phyloP scores from a whole-genome alignment of 2,113 vertebrate species.

The Pelecanus crispus region DNA sequence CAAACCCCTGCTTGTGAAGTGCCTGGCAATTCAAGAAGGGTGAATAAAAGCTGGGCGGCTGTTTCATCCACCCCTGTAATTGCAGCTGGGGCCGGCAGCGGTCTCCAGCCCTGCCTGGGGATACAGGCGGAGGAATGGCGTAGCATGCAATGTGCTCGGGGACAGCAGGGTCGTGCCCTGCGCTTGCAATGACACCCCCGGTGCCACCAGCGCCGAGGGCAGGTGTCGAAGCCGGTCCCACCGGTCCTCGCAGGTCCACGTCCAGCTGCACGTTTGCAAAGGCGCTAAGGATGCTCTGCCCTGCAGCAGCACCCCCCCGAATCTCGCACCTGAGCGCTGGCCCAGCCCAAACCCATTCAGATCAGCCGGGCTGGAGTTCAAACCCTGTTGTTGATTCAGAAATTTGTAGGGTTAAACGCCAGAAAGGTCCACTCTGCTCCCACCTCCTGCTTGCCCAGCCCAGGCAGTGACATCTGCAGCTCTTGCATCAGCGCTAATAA shows the following conservation, averaged over 20 bases:
- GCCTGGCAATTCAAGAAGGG: neutral
- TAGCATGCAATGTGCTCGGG: accelerated
- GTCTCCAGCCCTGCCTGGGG: neutral
- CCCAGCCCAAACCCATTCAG: accelerated
- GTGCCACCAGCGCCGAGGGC: neutral
- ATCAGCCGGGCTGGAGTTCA: neutral
- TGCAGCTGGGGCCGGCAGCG: accelerated
- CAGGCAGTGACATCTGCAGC: neutral
- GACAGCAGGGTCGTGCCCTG: neutral
- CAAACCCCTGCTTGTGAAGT: neutral
- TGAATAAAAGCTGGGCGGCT: neutral
- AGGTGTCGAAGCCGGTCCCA: neutral
- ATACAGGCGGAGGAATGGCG: neutral
- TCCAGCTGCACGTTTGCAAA: neutral
- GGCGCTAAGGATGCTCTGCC: neutral
- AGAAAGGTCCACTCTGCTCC: neutral
- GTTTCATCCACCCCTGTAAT: neutral
- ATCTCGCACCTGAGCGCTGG: accelerated
- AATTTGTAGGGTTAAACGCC: accelerated
- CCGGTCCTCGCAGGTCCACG: accelerated
- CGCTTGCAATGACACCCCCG: neutral
- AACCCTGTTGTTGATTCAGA: accelerated
- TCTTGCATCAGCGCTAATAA: neutral
- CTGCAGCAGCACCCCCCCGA: accelerated
- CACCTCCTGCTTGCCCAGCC: neutral